Base-by-base conservation (phyloP, 2,888 invertebrate species). In the Auanema freiburgensis region DNA sequence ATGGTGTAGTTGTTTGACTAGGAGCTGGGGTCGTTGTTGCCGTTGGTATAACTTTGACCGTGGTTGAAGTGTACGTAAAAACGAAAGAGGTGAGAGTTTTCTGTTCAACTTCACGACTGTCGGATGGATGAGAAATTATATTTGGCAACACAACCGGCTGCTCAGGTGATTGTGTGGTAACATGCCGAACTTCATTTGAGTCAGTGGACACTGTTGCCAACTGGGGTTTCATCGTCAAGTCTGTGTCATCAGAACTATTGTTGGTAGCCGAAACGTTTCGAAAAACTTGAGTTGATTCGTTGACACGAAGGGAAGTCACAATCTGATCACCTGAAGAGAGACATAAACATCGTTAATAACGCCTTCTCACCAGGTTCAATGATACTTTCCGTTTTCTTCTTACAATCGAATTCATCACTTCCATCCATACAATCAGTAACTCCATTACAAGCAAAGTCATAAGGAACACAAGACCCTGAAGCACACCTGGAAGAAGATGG, bases 371-470 rank as follows among this genome's bases (percentile, higher is more conserved):
- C 33, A 12, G 21, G 53, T 23, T 53, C 53, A 10, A 46, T 21
- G 16, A 46, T 46, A 5, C 21, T 46, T 21, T 16, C 4, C 6
- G 46, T 5, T 46, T 16, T 21, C 16, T 21, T 18, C 46, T 46
- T 46, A 16, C 21, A 16, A 16, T 46, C 46, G 5, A 21, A n/a
- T 24, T 59, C 59, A 51, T 59, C 59, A 11, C 51, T 52, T 1
- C 59, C 59, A 50, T 59, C 59, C 59, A 59, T 59, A 41, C 59
- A 59, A 21, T 59, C 59, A 16, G 25, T n/a, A 10, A 51, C 52
- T 14, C 40, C 51, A 40, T 59, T 52, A 18, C 59, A 59, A 1
- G 52, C 16, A 1, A 59, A 43, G 52, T 33, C 42, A 21, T 41
- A 42, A 14, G 51, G 40, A 3, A 59, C 41, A 59, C 59, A 59